Evolutionary conservation across 2,888 invertebrate species (phyloP).

Genomic region (Leptopilina drosophilae): DNA sequence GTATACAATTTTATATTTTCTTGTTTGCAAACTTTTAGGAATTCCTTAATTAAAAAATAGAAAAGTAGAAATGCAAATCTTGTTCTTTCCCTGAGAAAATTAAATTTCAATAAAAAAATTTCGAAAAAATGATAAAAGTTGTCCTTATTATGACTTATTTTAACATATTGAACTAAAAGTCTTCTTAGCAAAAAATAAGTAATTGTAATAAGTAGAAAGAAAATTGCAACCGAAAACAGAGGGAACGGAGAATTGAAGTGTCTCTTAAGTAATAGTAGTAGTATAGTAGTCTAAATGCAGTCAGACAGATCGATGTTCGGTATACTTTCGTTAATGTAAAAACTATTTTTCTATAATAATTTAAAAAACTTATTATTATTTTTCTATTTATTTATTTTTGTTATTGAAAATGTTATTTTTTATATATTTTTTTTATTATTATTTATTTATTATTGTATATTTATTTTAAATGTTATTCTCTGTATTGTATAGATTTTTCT

Average conservation of each 20-base stretch:
- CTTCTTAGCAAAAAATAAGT: not conserved
- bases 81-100: not conserved
- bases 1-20: too few species aligned
- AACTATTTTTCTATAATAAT: not conserved
- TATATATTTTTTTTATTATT: too few species aligned
- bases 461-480: too few species aligned
- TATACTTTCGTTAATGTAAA: not conserved
- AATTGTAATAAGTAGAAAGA: not conserved
- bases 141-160: not conserved
- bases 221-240: conserved; percentile 8
- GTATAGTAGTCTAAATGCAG: not conserved
- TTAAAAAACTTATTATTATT: not conserved
- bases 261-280: conserved; percentile 32
- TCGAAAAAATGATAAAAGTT: not conserved
- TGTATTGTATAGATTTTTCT: too few species aligned
- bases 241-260: not conserved
- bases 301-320: conserved; percentile 26
- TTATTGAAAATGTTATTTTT: not conserved
- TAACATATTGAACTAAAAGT: not conserved
- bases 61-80: too few species aligned
- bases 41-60: too few species aligned
- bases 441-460: too few species aligned
- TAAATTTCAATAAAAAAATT: not conserved
- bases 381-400: not conserved
- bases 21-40: too few species aligned